Evolutionary conservation across 2,797 vertebrate species (phyloP), one percentile per base, ranked within the genome.

Genomic region (Sphenopsis melanotis): DNA sequence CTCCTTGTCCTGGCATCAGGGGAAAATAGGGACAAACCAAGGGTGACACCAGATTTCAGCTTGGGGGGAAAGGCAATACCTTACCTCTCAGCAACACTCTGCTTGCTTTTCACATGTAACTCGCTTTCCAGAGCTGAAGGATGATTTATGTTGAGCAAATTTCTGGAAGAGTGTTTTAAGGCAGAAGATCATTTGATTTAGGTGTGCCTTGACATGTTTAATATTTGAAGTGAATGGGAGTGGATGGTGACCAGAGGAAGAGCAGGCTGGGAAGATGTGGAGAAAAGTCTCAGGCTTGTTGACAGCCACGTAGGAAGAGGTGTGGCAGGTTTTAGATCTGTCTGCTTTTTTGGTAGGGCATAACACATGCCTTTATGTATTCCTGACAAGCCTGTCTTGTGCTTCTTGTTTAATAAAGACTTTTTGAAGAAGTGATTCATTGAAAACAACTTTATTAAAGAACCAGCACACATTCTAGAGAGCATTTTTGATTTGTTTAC

Each of bases 131-230:
- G 64, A 86, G 65, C 80, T 85, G 57, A 86, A 56, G 36, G 42
- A 23, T 84, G 82, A 87, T 93, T 94, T 88, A 86, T 76, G 37
- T 65, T 34, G 46, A 53, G 69, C 44, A 44, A 20, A 60, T 39
- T 72, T 75, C 77, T 78, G 66, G 65, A 70, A 49, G 29, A 78
- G 20, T 37, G 20, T 93, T 92, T 88, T 59, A 84, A 76, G 70
- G 57, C 47, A 70, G 53, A 82, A 69, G 69, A 37, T 76, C 0
- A 50, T 52, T 93, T 83, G 72, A 79, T 83, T 90, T 80, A 93
- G 64, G 37, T 86, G 50, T 5, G 2, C 68, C 52, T 91, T 61
- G 82, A 79, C 60, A 27, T 79, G 37, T 96, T 95, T 94, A 96
- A 88, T 95, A 86, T 78, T 88, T 86, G 69, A 90, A 91, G 74